A percentile compares a stretch with the other conserved stretches of the same genome.
Evolutionary conservation across 2,113 vertebrate species (phyloP).

Genomic region (Halichoerus grypus): DNA sequence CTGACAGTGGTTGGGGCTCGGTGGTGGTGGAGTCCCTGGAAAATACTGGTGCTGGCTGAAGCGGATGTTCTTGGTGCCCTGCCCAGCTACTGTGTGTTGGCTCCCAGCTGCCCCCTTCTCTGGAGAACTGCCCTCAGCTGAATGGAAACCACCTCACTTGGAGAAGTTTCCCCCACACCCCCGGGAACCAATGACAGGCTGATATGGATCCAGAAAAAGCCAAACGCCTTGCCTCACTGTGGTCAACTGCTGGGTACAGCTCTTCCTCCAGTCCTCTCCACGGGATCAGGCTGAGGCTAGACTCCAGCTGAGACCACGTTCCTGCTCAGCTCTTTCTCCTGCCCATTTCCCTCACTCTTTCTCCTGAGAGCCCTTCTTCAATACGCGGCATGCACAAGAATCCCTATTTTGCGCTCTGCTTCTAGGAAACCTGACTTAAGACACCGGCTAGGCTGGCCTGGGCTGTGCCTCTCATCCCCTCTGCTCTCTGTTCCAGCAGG

Average conservation of each 20-base stretch:
- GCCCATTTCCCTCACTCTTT: background rate
- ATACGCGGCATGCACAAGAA: background rate
- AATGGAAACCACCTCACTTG: background rate
- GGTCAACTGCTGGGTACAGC: background rate
- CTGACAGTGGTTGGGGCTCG: background rate
- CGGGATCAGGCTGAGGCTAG: background rate
- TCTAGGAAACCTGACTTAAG: conserved; percentile 17
- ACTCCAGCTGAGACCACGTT: background rate
- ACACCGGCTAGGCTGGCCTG: background rate
- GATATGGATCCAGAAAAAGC: background rate
- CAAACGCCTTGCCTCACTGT: background rate
- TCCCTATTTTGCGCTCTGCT: background rate
- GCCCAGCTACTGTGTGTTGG: background rate
- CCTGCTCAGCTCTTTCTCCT: background rate
- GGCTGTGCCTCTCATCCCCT: background rate
- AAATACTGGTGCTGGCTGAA: background rate
- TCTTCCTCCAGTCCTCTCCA: background rate
- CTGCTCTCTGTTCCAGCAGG: background rate
- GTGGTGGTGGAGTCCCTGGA: background rate
- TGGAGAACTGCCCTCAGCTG: background rate
- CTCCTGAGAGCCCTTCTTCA: conserved; percentile 8
- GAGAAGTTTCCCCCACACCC: background rate
- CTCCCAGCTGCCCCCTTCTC: background rate
- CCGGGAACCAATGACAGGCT: background rate
- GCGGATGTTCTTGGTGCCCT: background rate